Conservation (phyloP, 1,140 invertebrate genomes). For the Solenopsis invicta region DNA sequence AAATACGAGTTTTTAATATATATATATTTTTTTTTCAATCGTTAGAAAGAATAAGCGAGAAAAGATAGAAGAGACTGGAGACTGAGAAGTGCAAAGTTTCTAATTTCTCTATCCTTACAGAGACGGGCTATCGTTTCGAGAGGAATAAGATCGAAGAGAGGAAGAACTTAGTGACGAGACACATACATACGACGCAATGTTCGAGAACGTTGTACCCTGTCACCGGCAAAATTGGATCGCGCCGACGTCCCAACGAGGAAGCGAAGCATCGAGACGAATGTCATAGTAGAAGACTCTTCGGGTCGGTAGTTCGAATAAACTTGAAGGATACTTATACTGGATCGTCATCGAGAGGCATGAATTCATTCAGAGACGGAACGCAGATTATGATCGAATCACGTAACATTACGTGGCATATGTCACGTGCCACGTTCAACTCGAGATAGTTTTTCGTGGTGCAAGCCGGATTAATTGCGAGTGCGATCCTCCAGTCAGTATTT, state of each 20-base stretch:
- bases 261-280: slow-evolving; percentile 39
- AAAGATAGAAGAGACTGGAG: not conserved
- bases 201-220: slow-evolving; percentile 31
- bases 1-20: not conserved
- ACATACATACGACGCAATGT: slow-evolving; percentile 44
- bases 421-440: slow-evolving; percentile 19
- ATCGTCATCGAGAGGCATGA: slow-evolving; percentile 26
- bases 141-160: slow-evolving; percentile 21
- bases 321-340: slow-evolving; percentile 11
- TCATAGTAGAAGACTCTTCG: slow-evolving; percentile 43
- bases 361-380: slow-evolving; percentile 11
- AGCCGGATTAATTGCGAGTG: slow-evolving; percentile 27
- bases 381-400: slow-evolving; percentile 66
- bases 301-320: slow-evolving; percentile 50
- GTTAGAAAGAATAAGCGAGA: not conserved
- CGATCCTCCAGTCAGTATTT: slow-evolving; percentile 30
- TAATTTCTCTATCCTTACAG: slow-evolving; percentile 71
- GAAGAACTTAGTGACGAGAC: slow-evolving; percentile 18
- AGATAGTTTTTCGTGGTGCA: slow-evolving; percentile 28
- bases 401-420: slow-evolving; percentile 63
- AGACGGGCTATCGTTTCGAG: slow-evolving; percentile 27
- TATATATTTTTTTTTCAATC: too few species aligned
- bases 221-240: slow-evolving; percentile 66
- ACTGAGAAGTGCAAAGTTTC: slow-evolving; percentile 15
- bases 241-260: slow-evolving; percentile 16